Base-by-base conservation (phyloP, 2,888 invertebrate genomes). In the Capitulum mitella region DNA sequence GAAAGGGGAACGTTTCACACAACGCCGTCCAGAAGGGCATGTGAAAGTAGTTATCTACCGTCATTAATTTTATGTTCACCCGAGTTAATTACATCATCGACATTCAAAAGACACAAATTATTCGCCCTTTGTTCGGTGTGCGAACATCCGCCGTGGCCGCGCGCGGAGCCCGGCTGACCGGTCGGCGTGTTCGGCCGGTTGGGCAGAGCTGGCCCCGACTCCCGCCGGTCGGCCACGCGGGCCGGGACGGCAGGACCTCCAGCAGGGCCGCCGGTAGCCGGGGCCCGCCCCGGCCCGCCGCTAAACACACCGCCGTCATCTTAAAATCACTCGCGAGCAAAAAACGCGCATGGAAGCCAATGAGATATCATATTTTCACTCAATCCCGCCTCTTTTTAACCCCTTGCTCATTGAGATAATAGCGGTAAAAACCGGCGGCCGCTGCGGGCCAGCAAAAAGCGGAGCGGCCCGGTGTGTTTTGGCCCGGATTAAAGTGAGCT, bases 331-430 rank as follows among this genome's bases (percentile, higher is more conserved):
- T 37, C 37, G 22, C 16, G 6, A 19, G 37, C 70, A 70, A 70
- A 70, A 70, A 70, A 37, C 70, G 70, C 70, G 70, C 70, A 70
- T 70, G 70, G 37, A 70, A 70, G 70, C 70, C 70, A 70, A 70
- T 70, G 70, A 70, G 70, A 70, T 70, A 70, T 70, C 70, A 70
- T 70, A 70, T 70, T 70, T 70, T 70, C 70, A 70, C 70, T 70
- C 70, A 70, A 70, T 70, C 70, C 70, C 70, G 70, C 70, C 70
- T 70, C 70, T 70, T 70, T 70, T 70, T 70, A 70, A 70, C 70
- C 70, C 70, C 70, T 70, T 70, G 37, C 70, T 70, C 70, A 70
- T 70, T 70, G 70, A 70, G 70, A 70, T 70, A 70, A 70, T 70
- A 70, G 70, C 37, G 70, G 70, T 70, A 70, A 70, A 70, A 70